Percentiles rank a stretch among this genome's conserved stretches.
Evolutionary conservation across 2,113 vertebrate genomes (phyloP).

Genomic region (Tachysurus vachellii): DNA sequence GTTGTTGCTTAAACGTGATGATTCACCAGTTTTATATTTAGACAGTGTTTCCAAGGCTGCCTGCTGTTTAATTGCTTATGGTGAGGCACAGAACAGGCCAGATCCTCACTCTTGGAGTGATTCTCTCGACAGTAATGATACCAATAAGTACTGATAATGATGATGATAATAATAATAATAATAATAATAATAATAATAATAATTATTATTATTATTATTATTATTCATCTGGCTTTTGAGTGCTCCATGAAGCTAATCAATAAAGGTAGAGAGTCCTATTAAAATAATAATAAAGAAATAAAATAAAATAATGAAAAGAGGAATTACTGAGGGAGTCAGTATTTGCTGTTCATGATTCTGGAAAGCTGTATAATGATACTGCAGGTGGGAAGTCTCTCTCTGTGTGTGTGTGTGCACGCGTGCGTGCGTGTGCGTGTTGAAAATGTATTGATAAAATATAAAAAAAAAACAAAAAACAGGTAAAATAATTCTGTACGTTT

Average conservation of each 20-base stretch:
- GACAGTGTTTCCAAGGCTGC: constrained; percentile 5
- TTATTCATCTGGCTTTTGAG: not conserved
- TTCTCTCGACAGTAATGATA: not conserved
- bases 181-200: constrained; percentile 10
- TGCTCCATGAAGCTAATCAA: not conserved
- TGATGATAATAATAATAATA: not conserved
- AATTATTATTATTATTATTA: too few species aligned
- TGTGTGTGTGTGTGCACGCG: not conserved
- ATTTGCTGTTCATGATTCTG: not conserved
- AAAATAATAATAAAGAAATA: not conserved
- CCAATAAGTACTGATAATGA: not conserved
- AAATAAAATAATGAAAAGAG: not conserved
- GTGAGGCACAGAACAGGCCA: not conserved
- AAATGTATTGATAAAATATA: too few species aligned
- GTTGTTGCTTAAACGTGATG: not conserved
- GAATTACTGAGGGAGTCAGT: not conserved
- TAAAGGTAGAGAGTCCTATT: too few species aligned
- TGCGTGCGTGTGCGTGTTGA: not conserved
- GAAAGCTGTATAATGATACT: not conserved
- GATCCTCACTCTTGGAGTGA: not conserved
- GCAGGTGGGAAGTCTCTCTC: not conserved
- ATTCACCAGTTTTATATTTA: constrained; percentile 23
- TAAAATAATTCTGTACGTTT: too few species aligned
- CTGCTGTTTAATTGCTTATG: not conserved
- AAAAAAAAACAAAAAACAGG: too few species aligned